Percentiles rank a stretch among this genome's conserved stretches.
phyloP scores from a whole-genome alignment of 2,888 invertebrate species.

The Xestia rhomboidea region DNA sequence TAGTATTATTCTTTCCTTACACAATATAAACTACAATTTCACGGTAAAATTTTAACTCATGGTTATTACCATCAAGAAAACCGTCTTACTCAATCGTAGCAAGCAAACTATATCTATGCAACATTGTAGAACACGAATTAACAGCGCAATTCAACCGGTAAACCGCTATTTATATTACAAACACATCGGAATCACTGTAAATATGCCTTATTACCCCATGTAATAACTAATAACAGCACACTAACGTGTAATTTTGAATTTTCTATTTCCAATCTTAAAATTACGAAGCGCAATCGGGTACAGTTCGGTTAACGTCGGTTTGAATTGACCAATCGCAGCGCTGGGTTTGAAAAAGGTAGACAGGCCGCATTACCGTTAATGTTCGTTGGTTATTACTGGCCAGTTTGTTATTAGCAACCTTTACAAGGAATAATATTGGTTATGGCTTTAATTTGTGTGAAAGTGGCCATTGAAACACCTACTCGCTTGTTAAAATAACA shows the following conservation, averaged over 20 bases:
- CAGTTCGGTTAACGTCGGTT: constrained; percentile 60
- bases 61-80: constrained; percentile 27
- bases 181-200: constrained; percentile 64
- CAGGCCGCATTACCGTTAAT: constrained; percentile 73
- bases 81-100: constrained; percentile 33
- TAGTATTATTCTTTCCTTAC: background rate
- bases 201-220: constrained; percentile 69
- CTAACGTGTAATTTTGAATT: constrained; percentile 75
- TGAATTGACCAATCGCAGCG: constrained; percentile 69
- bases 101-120: constrained; percentile 24
- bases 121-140: constrained; percentile 46
- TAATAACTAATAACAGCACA: constrained; percentile 73
- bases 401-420: constrained; percentile 54
- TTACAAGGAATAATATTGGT: constrained; percentile 48
- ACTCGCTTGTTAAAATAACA: constrained; percentile 20
- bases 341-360: constrained; percentile 74
- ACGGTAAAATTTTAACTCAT: constrained; percentile 19
- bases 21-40: constrained; percentile 1
- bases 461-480: constrained; percentile 39
- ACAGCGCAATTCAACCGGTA: constrained; percentile 57
- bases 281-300: constrained; percentile 69
- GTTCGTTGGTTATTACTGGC: constrained; percentile 59
- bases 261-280: constrained; percentile 80
- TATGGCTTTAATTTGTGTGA: constrained; percentile 35
- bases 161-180: constrained; percentile 65